Base-by-base conservation (phyloP, 2,888 invertebrate genomes). In the Sicus ferrugineus region DNA sequence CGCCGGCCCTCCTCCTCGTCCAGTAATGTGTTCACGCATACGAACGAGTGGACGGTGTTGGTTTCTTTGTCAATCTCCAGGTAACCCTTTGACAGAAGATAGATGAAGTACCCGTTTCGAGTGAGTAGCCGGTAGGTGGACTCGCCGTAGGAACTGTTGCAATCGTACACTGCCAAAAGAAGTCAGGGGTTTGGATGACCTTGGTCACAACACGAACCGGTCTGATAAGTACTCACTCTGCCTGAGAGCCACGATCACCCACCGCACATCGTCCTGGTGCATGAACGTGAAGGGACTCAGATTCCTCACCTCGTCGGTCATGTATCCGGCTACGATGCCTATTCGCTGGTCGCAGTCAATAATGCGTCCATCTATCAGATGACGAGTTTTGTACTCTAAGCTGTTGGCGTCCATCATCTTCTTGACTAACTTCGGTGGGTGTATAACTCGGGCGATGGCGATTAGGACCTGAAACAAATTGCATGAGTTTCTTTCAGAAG, bases 261-360 rank as follows among this genome's bases (percentile, higher is more conserved):
- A 95, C 78, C 93, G 90, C 2, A 93, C 93, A 86, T 96, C 96
- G 76, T 95, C 94, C 81, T 90, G 90, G 85, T 94, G 94, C 92
- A 97, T 96, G 82, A 93, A 95, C 68, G 91, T 90, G 84, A 96
- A 97, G 11, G 95, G 95, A 73, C 93, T 94, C 71, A 91, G 87
- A n/a, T 95, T 95, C 11, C 91, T 90, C 1, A 96, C 93, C 86
- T 97, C 96, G 76, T 93, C 92, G 14, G 93, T 91, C 91, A 96
- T 90, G 81, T 95, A 95, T 3, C 96, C 96, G 67, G 93, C 92
- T 16, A 96, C 92, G 70, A 94, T 87, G 7, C 96, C 94, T 80
- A 96, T 95, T 80, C 95, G 90, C 82, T 96, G 96, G 83, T 97
- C 97, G 82, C 94, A 93, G 81, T 92, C 94, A 63, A 96, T 91